A percentile compares a stretch with the other conserved stretches of the same genome.
Evolutionary conservation across 2,113 vertebrate genomes (phyloP).

Genomic region (Trematomus loennbergii): DNA sequence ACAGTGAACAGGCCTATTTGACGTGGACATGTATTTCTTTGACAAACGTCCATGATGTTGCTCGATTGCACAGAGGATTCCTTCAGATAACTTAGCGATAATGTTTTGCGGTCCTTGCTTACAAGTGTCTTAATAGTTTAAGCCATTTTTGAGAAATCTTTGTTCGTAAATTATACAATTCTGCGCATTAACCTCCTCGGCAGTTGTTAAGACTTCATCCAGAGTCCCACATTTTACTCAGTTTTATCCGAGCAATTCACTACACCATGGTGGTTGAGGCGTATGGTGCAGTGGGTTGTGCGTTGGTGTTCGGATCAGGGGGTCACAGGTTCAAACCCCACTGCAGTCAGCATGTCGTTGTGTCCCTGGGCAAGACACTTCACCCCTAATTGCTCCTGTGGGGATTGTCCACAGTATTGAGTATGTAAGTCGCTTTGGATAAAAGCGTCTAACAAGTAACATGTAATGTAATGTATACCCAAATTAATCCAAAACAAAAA

Average conservation of each 20-base stretch:
- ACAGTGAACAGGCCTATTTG: neutral
- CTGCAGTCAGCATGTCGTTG: too few species aligned
- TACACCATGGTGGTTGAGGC: too few species aligned
- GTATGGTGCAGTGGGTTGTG: too few species aligned
- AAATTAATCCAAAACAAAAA: neutral
- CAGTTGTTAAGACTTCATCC: neutral
- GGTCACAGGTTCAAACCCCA: too few species aligned
- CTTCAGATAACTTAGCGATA: neutral
- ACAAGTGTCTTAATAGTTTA: neutral
- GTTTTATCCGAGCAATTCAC: neutral
- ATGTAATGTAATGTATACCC: too few species aligned
- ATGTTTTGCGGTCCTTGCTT: neutral
- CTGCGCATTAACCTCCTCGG: neutral
- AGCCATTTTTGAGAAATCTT: neutral
- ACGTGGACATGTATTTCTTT: neutral
- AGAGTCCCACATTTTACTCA: neutral
- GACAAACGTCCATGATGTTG: neutral
- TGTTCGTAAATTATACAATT: neutral
- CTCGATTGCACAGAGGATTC: neutral
- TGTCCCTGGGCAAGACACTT: too few species aligned
- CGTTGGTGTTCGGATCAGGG: too few species aligned
- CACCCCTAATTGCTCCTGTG: too few species aligned
- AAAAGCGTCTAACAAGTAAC: too few species aligned
- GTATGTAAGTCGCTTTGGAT: too few species aligned
- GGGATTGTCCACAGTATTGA: too few species aligned